A percentile compares a stretch with the other conserved stretches of the same genome.
phyloP scores from a whole-genome alignment of 2,797 vertebrate genomes.

The Mormyrus hasselquistii region DNA sequence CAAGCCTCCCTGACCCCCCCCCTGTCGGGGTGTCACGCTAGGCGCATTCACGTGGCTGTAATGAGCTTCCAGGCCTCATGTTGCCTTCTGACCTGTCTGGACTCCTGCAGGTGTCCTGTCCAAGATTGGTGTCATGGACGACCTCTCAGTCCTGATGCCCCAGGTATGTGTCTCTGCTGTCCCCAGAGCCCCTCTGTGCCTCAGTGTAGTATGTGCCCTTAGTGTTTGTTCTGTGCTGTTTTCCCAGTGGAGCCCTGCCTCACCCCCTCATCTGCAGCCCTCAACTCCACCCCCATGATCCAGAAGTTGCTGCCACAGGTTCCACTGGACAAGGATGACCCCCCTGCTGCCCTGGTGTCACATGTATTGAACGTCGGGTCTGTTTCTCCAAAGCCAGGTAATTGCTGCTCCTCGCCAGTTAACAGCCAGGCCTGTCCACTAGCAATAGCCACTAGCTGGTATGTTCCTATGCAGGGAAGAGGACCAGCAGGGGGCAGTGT shows the following conservation, averaged over 20 bases:
- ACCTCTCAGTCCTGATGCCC: neutral
- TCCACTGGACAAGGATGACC: neutral
- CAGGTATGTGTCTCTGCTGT: neutral
- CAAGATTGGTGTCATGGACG: neutral
- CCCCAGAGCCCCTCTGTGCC: neutral
- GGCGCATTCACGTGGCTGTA: neutral
- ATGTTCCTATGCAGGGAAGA: constrained; percentile 43
- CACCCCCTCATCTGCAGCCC: neutral
- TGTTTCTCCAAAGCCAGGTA: constrained; percentile 45
- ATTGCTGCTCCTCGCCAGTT: neutral
- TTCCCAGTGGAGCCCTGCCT: neutral
- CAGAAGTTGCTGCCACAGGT: neutral
- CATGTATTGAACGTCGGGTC: constrained; percentile 69
- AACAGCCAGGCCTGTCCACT: neutral
- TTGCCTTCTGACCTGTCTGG: neutral
- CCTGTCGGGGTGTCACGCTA: neutral
- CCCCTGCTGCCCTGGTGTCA: constrained; percentile 44
- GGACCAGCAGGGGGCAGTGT: constrained; percentile 54
- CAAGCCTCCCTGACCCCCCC: neutral
- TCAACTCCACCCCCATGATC: neutral
- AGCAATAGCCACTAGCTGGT: neutral
- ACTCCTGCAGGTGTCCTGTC: neutral
- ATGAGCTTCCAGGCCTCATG: neutral
- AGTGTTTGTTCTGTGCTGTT: neutral
- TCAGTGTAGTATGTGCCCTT: neutral